Evolutionary conservation across 92 coral and sea anemone species (phyloP), one percentile per base, ranked within the genome.

Genomic region (Epizoanthus scotinus): DNA sequence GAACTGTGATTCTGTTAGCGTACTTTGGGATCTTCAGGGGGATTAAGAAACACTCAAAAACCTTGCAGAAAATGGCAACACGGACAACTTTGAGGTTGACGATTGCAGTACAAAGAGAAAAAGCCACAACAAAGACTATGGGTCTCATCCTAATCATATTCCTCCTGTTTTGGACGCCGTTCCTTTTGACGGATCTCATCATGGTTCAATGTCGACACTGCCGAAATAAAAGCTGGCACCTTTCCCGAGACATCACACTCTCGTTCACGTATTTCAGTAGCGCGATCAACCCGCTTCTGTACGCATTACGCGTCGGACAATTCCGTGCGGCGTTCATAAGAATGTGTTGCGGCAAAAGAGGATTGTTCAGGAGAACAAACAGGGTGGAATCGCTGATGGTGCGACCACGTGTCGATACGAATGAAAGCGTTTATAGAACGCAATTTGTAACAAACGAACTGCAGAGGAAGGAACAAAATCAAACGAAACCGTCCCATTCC

Each of bases 191-290:
- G 1, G 97, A 92, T 85, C 74, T 85, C 6, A 71, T 90, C 14
- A 90, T 92, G 94, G 94, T 92, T 0, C 97, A 92, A 84, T 92
- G 94, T 56, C 25, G 22, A n/a, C n/a, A 60, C 0, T 87, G 91
- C 34, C 78, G 92, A 15, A 15, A 79, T 14, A 77, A 36, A n/a
- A 21, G 42, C 6, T 63, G 86, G 36, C 97, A 92, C 77, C 84
- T 83, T 7, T 88, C 89, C 2, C 80, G 97, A 57, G 97, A 92
- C 49, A 85, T 92, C 5, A 83, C 97, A 3, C 84, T 92, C n/a
- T 87, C 97, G 19, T 85, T 92, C 29, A 92, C 97, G 9, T 92
- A 92, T 84, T 92, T 92, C 68, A 92, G 97, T 65, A 90, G 94
- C 10, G 91, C 92, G 18, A 89, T 90, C 22, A 92, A 92, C 62